These are phyloP conservation scores for Syndactyla subalaris DNA, from an alignment of 2,797 vertebrate species.

Conservation along the genomic window DNA sequence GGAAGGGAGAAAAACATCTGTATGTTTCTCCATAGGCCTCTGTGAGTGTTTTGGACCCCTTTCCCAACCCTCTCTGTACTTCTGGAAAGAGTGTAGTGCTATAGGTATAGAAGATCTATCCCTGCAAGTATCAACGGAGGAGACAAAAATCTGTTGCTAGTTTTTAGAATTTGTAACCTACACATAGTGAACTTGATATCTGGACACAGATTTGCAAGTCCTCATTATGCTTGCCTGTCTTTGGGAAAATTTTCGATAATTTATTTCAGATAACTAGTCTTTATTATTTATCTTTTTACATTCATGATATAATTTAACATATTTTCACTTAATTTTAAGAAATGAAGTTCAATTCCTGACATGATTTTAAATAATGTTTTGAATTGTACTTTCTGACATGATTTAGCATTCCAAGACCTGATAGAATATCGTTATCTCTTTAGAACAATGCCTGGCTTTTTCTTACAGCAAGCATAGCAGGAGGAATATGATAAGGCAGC, in stretches of 20 bases:
- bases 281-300: neutral
- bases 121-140: neutral
- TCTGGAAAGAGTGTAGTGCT: neutral
- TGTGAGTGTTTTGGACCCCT: neutral
- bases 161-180: neutral
- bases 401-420: neutral
- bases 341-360: constrained; percentile 30
- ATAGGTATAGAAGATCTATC: neutral
- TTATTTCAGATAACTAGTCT: neutral
- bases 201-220: neutral
- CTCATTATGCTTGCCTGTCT: neutral
- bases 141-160: neutral
- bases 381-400: constrained; percentile 23
- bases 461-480: neutral
- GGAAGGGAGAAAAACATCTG: neutral
- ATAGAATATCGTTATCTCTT: neutral
- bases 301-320: neutral
- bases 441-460: constrained; percentile 11
- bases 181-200: neutral
- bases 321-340: constrained; percentile 31
- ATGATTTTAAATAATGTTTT: constrained; percentile 34
- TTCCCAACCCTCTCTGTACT: fast-evolving
- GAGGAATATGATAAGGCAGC: neutral
- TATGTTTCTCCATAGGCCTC: neutral
- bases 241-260: neutral